Percentiles rank a stretch among this genome's conserved stretches.
Conservation (phyloP, 2,113 vertebrate genomes). For the Athene cunicularia region DNA sequence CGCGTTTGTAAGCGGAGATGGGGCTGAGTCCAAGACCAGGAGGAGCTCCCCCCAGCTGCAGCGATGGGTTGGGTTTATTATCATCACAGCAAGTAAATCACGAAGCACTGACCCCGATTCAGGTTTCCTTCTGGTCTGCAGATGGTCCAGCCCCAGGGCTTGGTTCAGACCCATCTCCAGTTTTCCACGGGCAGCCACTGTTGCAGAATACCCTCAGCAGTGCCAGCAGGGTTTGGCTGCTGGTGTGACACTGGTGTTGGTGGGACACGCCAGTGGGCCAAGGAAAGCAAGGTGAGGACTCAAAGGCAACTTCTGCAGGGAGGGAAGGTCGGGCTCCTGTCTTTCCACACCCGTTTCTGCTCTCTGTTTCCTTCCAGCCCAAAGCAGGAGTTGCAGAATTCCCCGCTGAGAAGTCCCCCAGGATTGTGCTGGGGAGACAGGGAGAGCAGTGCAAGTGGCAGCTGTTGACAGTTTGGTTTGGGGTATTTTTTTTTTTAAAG, state of each 20-base stretch:
- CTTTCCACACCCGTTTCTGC: rapidly evolving
- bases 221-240: not conserved
- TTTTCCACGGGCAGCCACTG: not conserved
- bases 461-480: not conserved
- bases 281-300: not conserved
- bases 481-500: not conserved
- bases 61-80: rapidly evolving
- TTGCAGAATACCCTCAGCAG: not conserved
- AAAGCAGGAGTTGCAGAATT: not conserved
- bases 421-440: not conserved
- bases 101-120: rapidly evolving
- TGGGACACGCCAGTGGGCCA: not conserved
- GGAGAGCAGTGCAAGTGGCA: not conserved
- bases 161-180: not conserved
- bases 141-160: not conserved
- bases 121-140: not conserved
- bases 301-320: not conserved
- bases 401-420: rapidly evolving
- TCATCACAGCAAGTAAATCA: not conserved
- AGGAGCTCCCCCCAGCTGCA: not conserved
- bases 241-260: not conserved
- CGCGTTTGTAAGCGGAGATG: not conserved
- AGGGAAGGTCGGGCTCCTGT: rapidly evolving
- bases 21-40: not conserved
- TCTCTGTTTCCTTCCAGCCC: not conserved